Evolutionary conservation across 2,888 invertebrate species (phyloP).

Genomic region (Clepsis dumicolana): DNA sequence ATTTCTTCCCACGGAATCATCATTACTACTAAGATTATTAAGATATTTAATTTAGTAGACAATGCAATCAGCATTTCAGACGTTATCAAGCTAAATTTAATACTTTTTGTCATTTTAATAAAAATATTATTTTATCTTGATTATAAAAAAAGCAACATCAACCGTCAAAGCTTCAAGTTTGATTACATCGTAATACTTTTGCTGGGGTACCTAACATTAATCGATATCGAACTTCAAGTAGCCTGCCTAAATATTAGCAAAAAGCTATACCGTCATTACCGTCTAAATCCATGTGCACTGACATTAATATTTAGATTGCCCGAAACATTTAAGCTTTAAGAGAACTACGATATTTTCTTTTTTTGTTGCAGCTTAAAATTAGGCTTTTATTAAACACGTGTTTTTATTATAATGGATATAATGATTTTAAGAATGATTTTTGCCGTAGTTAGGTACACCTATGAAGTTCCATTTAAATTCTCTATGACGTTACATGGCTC

Average conservation of each 20-base stretch:
- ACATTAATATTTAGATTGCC: slow-evolving; percentile 77
- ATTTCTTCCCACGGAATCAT: slow-evolving; percentile 70
- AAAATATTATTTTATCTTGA: slow-evolving; percentile 75
- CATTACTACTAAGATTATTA: slow-evolving; percentile 55
- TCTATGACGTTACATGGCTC: slow-evolving; percentile 69
- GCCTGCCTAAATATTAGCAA: slow-evolving; percentile 64
- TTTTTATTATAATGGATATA: slow-evolving; percentile 79
- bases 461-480: slow-evolving; percentile 83
- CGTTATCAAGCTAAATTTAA: slow-evolving; percentile 74
- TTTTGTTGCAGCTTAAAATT: slow-evolving; percentile 79
- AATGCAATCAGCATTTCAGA: slow-evolving; percentile 62
- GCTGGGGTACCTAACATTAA: slow-evolving; percentile 65
- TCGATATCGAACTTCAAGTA: slow-evolving; percentile 66
- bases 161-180: slow-evolving; percentile 64
- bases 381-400: slow-evolving; percentile 82
- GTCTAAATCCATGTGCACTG: slow-evolving; percentile 82
- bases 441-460: slow-evolving; percentile 82
- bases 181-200: slow-evolving; percentile 76
- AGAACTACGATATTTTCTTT: slow-evolving; percentile 78
- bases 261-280: slow-evolving; percentile 77
- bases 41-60: slow-evolving; percentile 67
- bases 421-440: slow-evolving; percentile 77
- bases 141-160: slow-evolving; percentile 72
- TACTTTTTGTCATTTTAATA: slow-evolving; percentile 83
- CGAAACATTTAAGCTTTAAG: slow-evolving; percentile 81